A percentile compares a stretch with the other conserved stretches of the same genome.
These are phyloP conservation scores for Leuciscus idus DNA, from an alignment of 2,113 vertebrate genomes.

Conservation along the genomic window DNA sequence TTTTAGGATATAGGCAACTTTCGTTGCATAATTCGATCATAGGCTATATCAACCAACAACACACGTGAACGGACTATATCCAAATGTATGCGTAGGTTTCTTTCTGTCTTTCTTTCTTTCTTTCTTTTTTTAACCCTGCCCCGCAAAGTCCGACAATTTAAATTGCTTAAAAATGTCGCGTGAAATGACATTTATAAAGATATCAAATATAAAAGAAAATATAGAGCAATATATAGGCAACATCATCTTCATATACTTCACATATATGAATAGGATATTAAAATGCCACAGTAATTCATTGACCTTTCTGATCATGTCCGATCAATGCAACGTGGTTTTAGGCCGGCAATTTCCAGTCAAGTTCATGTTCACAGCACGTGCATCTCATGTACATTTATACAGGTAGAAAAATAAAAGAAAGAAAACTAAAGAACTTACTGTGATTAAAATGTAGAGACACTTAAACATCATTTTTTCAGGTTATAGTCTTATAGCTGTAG, in stretches of 20 bases:
- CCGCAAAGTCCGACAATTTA: neutral
- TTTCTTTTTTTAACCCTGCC: neutral
- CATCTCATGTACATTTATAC: neutral
- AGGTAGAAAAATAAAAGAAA: neutral
- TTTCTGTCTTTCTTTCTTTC: neutral
- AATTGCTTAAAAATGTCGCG: neutral
- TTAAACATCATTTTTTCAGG: neutral
- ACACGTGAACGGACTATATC: neutral
- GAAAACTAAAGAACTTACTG: neutral
- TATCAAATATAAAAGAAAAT: neutral
- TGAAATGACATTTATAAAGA: neutral
- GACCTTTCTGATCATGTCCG: neutral
- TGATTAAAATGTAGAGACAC: neutral
- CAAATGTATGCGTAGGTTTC: neutral
- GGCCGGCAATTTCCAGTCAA: conserved; percentile 23
- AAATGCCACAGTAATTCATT: neutral
- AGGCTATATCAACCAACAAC: neutral
- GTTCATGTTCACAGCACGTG: conserved; percentile 17
- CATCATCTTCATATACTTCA: neutral
- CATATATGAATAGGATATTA: neutral
- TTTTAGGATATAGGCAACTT: neutral
- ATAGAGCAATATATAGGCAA: neutral
- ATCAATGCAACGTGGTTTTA: neutral
- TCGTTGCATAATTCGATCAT: neutral
- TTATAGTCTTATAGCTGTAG: neutral